Percentiles rank a stretch among this genome's conserved stretches.
phyloP scores from a whole-genome alignment of 2,113 vertebrate species.

The Hiodon alosoides region DNA sequence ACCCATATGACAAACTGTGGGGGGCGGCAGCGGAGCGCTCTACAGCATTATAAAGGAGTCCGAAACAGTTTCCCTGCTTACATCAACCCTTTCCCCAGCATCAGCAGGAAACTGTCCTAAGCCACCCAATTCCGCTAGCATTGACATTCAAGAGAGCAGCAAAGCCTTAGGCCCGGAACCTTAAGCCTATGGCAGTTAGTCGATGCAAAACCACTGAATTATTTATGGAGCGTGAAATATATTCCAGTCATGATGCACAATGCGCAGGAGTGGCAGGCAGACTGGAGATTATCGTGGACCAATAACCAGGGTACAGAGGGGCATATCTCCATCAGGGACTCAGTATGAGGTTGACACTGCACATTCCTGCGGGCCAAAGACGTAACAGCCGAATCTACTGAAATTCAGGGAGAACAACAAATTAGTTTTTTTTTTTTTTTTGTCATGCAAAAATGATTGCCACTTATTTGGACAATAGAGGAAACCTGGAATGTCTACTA shows the following conservation, averaged over 20 bases:
- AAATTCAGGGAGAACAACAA: background rate
- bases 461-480: background rate
- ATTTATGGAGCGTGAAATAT: conserved; percentile 66
- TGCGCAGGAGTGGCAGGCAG: conserved; percentile 46
- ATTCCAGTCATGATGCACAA: conserved; percentile 61
- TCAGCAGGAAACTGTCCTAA: conserved; percentile 2
- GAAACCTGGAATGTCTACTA: background rate
- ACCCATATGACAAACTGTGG: no score
- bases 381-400: conserved; percentile 20
- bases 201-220: conserved; percentile 70
- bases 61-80: background rate
- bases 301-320: conserved; percentile 55
- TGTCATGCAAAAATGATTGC: background rate
- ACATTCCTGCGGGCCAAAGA: conserved; percentile 46
- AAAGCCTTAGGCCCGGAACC: conserved; percentile 56
- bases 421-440: background rate
- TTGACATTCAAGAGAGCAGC: conserved; percentile 62
- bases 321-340: conserved; percentile 57
- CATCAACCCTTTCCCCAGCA: background rate
- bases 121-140: conserved; percentile 29
- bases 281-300: conserved; percentile 57
- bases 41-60: background rate
- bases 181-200: conserved; percentile 71
- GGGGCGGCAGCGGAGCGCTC: no score
- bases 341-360: conserved; percentile 39